Evolutionary conservation across 2,113 vertebrate genomes (phyloP), one percentile per base, ranked within the genome.

Genomic region (Tragelaphus buxtoni): DNA sequence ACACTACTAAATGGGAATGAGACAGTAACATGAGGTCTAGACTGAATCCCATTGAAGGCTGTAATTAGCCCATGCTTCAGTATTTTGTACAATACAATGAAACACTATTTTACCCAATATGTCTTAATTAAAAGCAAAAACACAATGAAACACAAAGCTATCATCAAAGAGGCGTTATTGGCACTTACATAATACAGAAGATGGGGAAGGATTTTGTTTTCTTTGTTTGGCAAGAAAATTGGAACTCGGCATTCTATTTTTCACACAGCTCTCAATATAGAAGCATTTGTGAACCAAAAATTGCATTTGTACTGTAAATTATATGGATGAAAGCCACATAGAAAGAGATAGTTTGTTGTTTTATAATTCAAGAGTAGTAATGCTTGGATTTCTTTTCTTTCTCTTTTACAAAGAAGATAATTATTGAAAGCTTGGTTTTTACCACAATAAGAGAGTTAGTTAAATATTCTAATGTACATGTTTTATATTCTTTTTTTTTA

Each of bases 91-190:
- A 97, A 91, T 81, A 97, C 97, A 96, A 39, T 96, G 51, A 97
- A 92, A 5, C 90, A 56, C 26, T 97, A 53, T 97, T 93, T 97
- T 95, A 92, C 96, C 60, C 95, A 97, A 91, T 97, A 92, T 84
- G 88, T 98, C 87, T 96, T 97, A 98, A 98, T 97, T 98, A 97
- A 98, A 98, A 97, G 0, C 1, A 91, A 98, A 97, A 97, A 63
- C 81, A 85, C 16, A 94, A 84, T 91, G 69, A 55, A 97, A 22
- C 58, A 98, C 18, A 89, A 55, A 97, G 97, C 30, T 97, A 87
- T 86, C 74, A 96, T 97, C 90, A 96, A 97, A 98, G 55, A 98
- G 97, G 97, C 90, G 9, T 63, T 89, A 18, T 91, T 94, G 94
- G 61, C 95, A 90, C 17, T 96, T 55, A 80, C 10, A 85, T 97